Evolutionary conservation across 2,888 invertebrate species (phyloP).

Genomic region (Ramazzottius varieornatus): DNA sequence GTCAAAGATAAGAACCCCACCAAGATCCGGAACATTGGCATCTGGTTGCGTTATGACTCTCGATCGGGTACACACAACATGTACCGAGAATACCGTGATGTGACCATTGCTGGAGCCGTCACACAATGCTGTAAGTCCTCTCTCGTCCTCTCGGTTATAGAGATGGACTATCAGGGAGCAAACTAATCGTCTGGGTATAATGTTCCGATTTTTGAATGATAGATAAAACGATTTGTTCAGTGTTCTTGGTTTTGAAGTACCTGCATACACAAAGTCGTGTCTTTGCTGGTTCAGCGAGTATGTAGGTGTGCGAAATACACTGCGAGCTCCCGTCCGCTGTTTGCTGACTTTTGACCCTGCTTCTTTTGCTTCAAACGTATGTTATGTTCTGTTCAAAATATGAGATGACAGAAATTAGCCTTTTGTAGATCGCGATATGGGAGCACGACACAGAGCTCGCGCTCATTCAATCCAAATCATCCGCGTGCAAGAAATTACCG

Average conservation of each 20-base stretch:
- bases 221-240: no score
- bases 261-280: no score
- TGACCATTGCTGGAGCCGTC: constrained; percentile 79
- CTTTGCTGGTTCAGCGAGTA: no score
- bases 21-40: constrained; percentile 94
- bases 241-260: no score
- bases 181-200: background rate
- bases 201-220: background rate
- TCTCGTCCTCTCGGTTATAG: no score
- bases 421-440: constrained; percentile 60
- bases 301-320: no score
- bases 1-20: constrained; percentile 62
- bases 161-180: no score
- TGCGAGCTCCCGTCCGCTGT: constrained; percentile 12
- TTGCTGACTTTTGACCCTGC: background rate
- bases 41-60: constrained; percentile 96
- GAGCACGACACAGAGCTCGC: constrained; percentile 84
- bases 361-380: constrained; percentile 5
- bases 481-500: constrained; percentile 70
- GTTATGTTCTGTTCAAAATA: no score
- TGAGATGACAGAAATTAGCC: background rate
- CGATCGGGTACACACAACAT: constrained; percentile 97
- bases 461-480: constrained; percentile 95
- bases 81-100: constrained; percentile 96
- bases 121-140: constrained; percentile 65